Conservation (phyloP, 2,797 vertebrate species). For the Siniperca obscura region DNA sequence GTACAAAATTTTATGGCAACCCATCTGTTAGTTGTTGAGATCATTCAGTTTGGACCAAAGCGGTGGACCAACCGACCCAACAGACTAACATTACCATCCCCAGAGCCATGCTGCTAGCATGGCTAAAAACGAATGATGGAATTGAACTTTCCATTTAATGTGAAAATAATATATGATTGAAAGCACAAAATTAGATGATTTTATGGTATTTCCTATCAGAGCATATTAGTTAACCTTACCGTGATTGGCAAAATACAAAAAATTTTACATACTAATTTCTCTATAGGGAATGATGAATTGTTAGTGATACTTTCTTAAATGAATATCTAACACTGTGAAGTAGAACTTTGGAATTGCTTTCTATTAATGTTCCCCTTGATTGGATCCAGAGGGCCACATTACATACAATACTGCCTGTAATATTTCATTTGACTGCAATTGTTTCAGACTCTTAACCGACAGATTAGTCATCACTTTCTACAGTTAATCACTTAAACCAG, state of each 20-base stretch:
- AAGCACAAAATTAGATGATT: neutral
- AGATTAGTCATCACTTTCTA: slow-evolving; percentile 72
- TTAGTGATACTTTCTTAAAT: slow-evolving; percentile 17
- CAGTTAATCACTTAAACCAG: slow-evolving; percentile 71
- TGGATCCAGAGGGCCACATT: slow-evolving; percentile 45
- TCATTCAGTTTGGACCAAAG: neutral
- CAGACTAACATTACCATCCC: neutral
- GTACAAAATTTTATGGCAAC: neutral
- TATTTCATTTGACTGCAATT: slow-evolving; percentile 44
- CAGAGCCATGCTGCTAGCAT: neutral
- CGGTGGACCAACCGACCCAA: neutral
- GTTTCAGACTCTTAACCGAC: slow-evolving; percentile 55
- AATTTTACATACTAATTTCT: slow-evolving; percentile 8
- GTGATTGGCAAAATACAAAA: neutral
- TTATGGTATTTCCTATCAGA: neutral
- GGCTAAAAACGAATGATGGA: slow-evolving; percentile 1
- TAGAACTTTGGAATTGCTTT: slow-evolving; percentile 19
- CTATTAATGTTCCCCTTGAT: slow-evolving; percentile 28
- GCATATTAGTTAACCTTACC: neutral
- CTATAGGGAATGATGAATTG: neutral
- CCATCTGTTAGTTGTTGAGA: slow-evolving; percentile 9
- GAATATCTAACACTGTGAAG: slow-evolving; percentile 10
- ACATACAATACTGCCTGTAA: slow-evolving; percentile 29
- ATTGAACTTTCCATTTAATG: neutral
- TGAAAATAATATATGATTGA: neutral